Evolutionary conservation across 1,140 invertebrate genomes (phyloP).

Genomic region (Bombus terrestris): DNA sequence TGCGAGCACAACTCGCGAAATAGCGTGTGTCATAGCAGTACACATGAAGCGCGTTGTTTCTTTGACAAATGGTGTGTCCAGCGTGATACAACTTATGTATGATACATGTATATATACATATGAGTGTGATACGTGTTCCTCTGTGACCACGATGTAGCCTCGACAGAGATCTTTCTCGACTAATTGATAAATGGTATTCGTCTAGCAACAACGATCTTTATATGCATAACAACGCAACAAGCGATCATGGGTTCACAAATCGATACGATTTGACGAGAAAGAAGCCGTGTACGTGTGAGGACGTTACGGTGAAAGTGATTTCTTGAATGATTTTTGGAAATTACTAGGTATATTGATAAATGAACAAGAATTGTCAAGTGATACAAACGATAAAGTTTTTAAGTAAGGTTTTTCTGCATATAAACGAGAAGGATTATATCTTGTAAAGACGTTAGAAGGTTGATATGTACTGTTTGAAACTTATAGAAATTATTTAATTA

Average conservation of each 20-base stretch:
- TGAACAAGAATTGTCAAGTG: neutral
- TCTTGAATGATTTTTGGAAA: too few relatives aligned
- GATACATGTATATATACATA: neutral
- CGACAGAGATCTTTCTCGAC: neutral
- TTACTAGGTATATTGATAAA: neutral
- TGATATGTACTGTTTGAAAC: too few relatives aligned
- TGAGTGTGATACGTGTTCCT: neutral
- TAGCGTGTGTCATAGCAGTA: constrained; percentile 45
- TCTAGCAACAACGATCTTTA: neutral
- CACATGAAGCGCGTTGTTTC: constrained; percentile 42
- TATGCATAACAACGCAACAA: neutral
- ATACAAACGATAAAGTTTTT: neutral
- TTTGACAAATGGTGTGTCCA: neutral
- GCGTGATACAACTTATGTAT: constrained; percentile 4
- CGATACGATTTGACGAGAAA: neutral
- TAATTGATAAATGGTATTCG: neutral
- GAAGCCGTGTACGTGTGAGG: neutral
- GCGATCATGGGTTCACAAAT: neutral
- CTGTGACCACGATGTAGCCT: constrained; percentile 33
- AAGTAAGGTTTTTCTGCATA: neutral
- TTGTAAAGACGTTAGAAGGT: neutral
- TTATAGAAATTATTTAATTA: too few relatives aligned
- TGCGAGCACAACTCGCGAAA: constrained; percentile 51
- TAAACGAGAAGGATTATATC: too few relatives aligned
- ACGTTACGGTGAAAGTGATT: neutral